Evolutionary conservation across 2,888 invertebrate genomes (phyloP), one percentile per base, ranked within the genome.

Genomic region (Carterocephalus palaemon): DNA sequence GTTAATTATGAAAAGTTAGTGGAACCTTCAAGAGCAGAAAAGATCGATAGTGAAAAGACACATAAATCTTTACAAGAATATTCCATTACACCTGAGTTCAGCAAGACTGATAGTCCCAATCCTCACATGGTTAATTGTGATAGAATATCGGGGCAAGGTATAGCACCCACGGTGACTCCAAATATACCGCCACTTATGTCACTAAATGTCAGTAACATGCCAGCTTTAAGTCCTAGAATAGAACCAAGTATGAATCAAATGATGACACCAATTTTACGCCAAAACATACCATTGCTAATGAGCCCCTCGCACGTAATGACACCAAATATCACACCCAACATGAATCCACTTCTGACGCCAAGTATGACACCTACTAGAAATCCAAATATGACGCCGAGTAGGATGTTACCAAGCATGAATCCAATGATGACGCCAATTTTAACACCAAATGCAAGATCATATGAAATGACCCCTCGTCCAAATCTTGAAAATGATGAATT

Each of bases 381-480:
- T 7, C 36, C 47, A 7, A 52, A 43, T 16, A 36, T 49, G 32
- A 39, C 56, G n/a, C 43, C 51, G 9, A 48, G 8, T 5, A 26
- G 46, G 8, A 37, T 51, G 16, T 2, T 48, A 7, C 32, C 22
- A 6, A 39, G 26, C 17, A 29, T 37, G 22, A 36, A 36, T 36
- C 5, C 50, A 8, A 34, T 31, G 32, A 36, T 47, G 15, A 32
- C 49, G 28, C 41, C 52, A 13, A 49, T 34, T 39, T 34, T 48
- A 29, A 60, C 61, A 22, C 68, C 74, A 12, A 73, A 66, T 53
- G 50, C 68, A 16, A 64, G 70, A 48, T 47, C 67, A 2, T 74
- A 59, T 43, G 75, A 75, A 49, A 65, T 72, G 62, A 72, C 74
- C 24, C 69, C 70, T 20, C 67, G 61, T 36, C 60, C 67, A 29